Conservation (phyloP, 1,140 invertebrate species). For the Drosophila bifasciata region DNA sequence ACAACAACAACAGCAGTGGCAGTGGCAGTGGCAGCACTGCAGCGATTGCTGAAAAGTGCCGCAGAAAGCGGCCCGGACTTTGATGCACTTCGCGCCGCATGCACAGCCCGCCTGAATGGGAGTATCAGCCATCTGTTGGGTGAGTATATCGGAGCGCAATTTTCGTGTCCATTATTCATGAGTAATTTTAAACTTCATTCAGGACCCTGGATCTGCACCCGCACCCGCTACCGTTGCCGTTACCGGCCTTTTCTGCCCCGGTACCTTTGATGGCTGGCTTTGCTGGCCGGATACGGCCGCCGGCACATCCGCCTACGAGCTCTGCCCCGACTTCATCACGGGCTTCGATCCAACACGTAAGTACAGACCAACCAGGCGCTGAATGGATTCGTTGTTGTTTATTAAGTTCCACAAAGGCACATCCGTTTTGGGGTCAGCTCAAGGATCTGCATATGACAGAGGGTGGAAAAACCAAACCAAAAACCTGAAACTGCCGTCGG, state of each 20-base stretch:
- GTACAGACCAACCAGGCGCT: constrained; percentile 53
- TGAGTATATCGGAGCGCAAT: constrained; percentile 36
- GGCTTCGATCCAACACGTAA: constrained; percentile 89
- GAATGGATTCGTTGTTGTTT: constrained; percentile 37
- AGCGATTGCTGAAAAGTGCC: constrained; percentile 52
- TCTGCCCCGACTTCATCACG: constrained; percentile 91
- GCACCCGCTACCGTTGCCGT: constrained; percentile 8
- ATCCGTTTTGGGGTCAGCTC: constrained; percentile 35
- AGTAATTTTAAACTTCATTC: constrained; percentile 39
- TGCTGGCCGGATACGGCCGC: constrained; percentile 94
- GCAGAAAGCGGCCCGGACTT: constrained; percentile 65
- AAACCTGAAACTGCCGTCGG: background rate
- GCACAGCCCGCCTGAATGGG: constrained; percentile 49
- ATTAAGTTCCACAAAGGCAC: constrained; percentile 58
- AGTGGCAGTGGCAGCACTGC: constrained; percentile 18
- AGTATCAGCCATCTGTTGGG: constrained; percentile 46
- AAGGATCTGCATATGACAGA: constrained; percentile 48
- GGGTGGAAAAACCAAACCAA: constrained; percentile 5
- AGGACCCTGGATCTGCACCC: constrained; percentile 80
- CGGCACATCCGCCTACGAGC: constrained; percentile 88
- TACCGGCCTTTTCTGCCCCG: constrained; percentile 87
- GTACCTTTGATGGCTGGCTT: constrained; percentile 93
- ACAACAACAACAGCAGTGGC: constrained; percentile 11
- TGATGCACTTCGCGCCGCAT: constrained; percentile 59
- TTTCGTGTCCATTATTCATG: constrained; percentile 37